Evolutionary conservation across 2,888 invertebrate species (phyloP), one percentile per base, ranked within the genome.

Genomic region (Synanthedon tipuliformis): DNA sequence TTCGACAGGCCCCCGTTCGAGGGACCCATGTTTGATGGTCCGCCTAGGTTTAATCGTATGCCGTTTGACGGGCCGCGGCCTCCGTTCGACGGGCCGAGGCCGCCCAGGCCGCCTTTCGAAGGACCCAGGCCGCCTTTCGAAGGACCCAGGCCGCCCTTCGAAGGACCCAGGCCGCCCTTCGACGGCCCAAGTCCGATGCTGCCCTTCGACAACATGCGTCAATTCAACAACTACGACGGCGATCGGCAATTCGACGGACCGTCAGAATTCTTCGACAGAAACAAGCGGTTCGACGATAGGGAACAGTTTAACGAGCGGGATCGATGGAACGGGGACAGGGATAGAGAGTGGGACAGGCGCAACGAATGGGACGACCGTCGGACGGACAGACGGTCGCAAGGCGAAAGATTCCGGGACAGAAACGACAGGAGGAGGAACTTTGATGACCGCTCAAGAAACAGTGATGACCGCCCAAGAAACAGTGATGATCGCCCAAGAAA

Each of bases 221-320:
- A 51, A 15, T 53, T 53, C 23, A 41, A 53, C 45, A 45, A 45
- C 45, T 45, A 13, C 52, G 69, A 69, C 49, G 61, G 60, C 1
- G 62, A 59, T 15, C 55, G 53, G 1, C 58, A 55, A 48, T 73
- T 71, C 51, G 73, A 73, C 51, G 81, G 78, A 0, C 82, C 81
- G 0, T 78, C 82, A 0, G 84, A 84, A 45, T 82, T 74, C 71
- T 86, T 80, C 60, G 85, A 87, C 18, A 69, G 87, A 40, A 75
- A 73, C 51, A 69, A 83, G 51, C 71, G 84, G 41, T 86, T 81
- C 59, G 87, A 85, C 1, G 85, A 86, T 0, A 66, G 83, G 48
- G 84, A 82, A 12, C 72, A 72, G 55, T 83, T 69, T 57, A 74
- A 73, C 41, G 86, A 85, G 1, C 66, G 82, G 41, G 72, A 69